Conservation (phyloP, 2,113 vertebrate species). For the Oenanthe melanoleuca region DNA sequence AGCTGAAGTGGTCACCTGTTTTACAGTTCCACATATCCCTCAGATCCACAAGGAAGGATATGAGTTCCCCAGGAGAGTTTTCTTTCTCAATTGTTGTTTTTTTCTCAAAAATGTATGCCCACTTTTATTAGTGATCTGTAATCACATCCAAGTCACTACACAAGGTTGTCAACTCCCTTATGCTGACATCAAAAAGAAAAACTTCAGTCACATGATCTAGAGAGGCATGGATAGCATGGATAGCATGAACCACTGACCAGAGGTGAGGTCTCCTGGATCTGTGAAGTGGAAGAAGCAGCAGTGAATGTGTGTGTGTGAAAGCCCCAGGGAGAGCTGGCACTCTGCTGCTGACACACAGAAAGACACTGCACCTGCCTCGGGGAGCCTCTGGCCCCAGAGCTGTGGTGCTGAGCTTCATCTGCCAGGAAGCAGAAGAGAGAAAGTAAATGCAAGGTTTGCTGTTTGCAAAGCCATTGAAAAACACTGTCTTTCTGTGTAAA, state of each 20-base stretch:
- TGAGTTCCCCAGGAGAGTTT: background rate
- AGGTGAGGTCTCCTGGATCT: background rate
- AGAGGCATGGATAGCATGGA: background rate
- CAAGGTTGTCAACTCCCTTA: background rate
- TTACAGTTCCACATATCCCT: background rate
- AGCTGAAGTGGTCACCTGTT: background rate
- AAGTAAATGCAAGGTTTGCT: background rate
- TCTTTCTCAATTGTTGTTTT: background rate
- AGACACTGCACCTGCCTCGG: background rate
- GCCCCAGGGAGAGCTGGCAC: background rate
- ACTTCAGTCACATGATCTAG: background rate
- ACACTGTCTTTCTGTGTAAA: background rate
- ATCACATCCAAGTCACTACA: background rate
- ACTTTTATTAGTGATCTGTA: background rate
- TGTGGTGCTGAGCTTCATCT: background rate
- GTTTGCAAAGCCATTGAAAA: background rate
- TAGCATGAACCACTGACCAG: background rate
- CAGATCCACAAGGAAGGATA: background rate
- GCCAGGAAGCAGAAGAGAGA: background rate
- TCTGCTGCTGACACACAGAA: background rate
- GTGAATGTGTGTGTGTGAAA: background rate
- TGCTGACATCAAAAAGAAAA: background rate
- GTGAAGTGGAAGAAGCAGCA: background rate
- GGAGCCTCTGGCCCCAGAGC: background rate
- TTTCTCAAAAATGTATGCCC: background rate